phyloP scores from a whole-genome alignment of 2,113 vertebrate genomes.

The Micronisus gabar region DNA sequence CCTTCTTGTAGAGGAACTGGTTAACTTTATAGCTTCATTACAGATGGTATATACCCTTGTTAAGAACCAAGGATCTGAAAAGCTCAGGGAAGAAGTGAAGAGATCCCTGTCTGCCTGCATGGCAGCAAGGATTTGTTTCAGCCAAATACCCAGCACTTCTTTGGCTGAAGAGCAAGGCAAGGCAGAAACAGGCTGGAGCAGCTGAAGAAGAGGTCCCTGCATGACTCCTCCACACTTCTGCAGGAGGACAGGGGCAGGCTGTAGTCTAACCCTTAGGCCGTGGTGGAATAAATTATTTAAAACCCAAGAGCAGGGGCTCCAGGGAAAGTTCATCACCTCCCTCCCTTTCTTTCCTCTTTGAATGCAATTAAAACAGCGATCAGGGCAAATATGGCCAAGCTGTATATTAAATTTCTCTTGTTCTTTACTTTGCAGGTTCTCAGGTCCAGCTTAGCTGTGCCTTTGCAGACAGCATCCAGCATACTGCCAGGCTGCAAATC shows the following conservation, averaged over 20 bases:
- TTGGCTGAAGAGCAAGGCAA: not conserved
- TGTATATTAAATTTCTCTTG: not conserved
- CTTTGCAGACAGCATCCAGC: not conserved
- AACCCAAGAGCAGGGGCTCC: not conserved
- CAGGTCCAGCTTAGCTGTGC: not conserved
- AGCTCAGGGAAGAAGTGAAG: not conserved
- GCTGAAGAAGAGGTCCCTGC: not conserved
- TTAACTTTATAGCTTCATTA: not conserved
- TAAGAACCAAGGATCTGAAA: constrained; percentile 45
- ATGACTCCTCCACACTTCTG: not conserved
- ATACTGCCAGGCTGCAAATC: not conserved
- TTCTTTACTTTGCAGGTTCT: not conserved
- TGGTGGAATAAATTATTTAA: constrained; percentile 23
- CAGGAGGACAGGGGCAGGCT: not conserved
- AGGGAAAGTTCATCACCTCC: not conserved
- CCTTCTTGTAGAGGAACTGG: not conserved
- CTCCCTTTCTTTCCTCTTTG: not conserved
- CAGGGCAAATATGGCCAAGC: not conserved
- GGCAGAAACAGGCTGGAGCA: not conserved
- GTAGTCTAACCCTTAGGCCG: not conserved
- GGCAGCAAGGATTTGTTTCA: not conserved
- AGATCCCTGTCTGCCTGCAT: constrained; percentile 6
- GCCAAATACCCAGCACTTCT: not conserved
- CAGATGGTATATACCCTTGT: not conserved
- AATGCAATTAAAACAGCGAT: not conserved